These are phyloP conservation scores for Ctenosaura bakeri DNA, from an alignment of 2,797 vertebrate species.

Conservation along the genomic window DNA sequence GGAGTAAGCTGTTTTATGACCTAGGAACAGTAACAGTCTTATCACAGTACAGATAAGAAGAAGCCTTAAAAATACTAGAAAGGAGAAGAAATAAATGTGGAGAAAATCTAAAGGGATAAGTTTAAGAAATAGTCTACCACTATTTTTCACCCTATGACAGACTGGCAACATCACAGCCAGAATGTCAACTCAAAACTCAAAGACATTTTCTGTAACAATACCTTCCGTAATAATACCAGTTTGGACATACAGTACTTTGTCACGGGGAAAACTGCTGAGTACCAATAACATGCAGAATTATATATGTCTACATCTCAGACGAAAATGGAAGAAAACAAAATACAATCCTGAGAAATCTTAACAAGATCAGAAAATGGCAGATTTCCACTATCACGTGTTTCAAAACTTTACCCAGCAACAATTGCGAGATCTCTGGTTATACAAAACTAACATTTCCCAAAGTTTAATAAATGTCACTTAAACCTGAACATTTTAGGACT, in stretches of 20 bases:
- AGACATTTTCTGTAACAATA: background rate
- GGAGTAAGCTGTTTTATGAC: conserved; percentile 5
- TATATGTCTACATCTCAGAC: background rate
- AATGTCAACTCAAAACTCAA: background rate
- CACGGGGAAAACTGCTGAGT: background rate
- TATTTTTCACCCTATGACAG: background rate
- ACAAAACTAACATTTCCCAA: background rate
- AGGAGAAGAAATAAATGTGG: background rate
- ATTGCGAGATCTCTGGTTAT: background rate
- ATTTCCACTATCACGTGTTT: background rate
- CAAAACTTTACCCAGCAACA: background rate
- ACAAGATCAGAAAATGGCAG: background rate
- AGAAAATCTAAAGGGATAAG: background rate
- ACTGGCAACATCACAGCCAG: background rate
- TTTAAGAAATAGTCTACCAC: background rate
- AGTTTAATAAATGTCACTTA: background rate
- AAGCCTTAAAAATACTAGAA: background rate
- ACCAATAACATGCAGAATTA: background rate
- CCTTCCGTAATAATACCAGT: too few relatives aligned
- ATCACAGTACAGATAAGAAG: background rate
- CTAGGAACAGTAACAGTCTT: background rate
- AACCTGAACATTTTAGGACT: background rate
- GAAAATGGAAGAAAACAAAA: background rate
- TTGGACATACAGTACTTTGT: background rate
- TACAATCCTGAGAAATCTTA: background rate